Evolutionary conservation across 2,113 vertebrate species (phyloP).

Genomic region (Zosterops pallidus): DNA sequence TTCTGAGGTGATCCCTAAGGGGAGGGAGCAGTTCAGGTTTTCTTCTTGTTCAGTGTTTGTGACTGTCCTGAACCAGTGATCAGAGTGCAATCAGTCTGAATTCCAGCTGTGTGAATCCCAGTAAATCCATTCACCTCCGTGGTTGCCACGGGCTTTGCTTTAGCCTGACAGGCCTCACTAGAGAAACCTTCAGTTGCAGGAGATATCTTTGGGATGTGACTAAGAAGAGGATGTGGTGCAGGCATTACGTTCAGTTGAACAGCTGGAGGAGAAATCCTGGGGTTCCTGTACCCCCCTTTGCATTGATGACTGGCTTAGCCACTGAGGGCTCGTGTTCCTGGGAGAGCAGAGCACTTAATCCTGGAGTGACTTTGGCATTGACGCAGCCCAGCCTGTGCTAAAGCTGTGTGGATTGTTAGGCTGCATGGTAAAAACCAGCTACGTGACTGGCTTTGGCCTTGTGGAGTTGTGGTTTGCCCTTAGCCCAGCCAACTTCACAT

Average conservation of each 20-base stretch:
- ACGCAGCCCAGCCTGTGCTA: background rate
- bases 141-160: background rate
- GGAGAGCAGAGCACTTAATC: background rate
- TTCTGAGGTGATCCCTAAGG: background rate
- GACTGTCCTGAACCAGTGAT: background rate
- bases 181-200: background rate
- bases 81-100: background rate
- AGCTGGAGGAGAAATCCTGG: background rate
- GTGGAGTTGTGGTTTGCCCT: slow-evolving; percentile 8
- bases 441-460: background rate
- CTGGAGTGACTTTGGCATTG: background rate
- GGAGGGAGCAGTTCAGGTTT: background rate
- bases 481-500: background rate
- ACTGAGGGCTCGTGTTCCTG: background rate
- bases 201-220: background rate
- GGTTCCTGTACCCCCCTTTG: background rate
- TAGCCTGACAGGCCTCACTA: background rate
- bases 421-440: background rate
- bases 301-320: background rate
- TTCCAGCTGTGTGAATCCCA: background rate
- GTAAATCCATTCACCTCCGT: background rate
- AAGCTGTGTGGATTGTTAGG: background rate
- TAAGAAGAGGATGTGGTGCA: background rate
- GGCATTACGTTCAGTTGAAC: background rate
- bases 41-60: background rate